Evolutionary conservation across 2,888 invertebrate species (phyloP), one percentile per base, ranked within the genome.

Genomic region (Mythimna impura): DNA sequence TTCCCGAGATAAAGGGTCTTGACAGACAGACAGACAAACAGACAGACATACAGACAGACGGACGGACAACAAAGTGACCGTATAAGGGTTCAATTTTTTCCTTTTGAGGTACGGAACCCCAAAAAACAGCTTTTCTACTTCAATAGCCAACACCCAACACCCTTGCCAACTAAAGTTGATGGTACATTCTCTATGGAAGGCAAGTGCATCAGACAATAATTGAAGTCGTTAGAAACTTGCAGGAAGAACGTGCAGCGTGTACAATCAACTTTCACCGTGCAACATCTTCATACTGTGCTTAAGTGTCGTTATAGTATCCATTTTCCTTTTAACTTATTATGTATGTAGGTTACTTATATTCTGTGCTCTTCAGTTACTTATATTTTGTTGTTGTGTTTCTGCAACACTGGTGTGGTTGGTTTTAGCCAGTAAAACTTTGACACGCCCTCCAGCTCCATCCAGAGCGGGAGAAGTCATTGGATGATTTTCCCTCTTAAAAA

Each of bases 161-260:
- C 50, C 8, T 22, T n/a, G 9, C 3, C 14, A 8, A n/a, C 4
- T 40, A 50, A 72, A 72, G 17, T 54, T 61, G 36, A 52, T 36
- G 34, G 17, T 57, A 54, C 12, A 57, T 55, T 67, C 52, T 67
- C 52, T 40, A n/a, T 17, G 30, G 12, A 66, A 66, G 52, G 52
- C 66, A 71, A 62, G 25, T 58, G 66, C 47, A 65, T 40, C 58
- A 47, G 47, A 40, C 36, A 78, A 47, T 81, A 74, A 81, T 73
- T 81, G 62, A 70, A 73, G 82, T 80, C 71, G 73, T 72, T 73
- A 84, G 78, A 84, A 83, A 81, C 83, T 76, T 80, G 72, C 73
- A 85, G 85, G 85, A 85, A 85, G 83, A 78, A 65, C 80, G 74
- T 77, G 83, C 69, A 72, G 54, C 78, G 66, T 77, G 76, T 64